Evolutionary conservation across 2,113 vertebrate genomes (phyloP).

Genomic region (Mionectes macconnelli): DNA sequence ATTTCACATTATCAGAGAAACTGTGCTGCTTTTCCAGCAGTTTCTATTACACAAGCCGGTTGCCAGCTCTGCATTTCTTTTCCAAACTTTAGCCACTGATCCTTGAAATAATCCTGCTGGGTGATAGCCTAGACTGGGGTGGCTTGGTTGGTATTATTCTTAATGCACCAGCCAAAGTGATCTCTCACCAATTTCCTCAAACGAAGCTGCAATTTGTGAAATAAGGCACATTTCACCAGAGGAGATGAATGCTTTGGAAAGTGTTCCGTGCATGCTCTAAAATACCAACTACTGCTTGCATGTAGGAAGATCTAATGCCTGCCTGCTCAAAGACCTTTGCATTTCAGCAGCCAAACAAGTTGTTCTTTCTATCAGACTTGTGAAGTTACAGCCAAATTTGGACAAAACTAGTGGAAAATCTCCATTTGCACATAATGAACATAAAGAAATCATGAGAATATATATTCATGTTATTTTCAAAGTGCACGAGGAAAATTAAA

Average conservation of each 20-base stretch:
- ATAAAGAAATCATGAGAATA: background rate
- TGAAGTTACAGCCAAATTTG: background rate
- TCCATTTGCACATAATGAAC: background rate
- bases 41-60: rapidly evolving
- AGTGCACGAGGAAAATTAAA: background rate
- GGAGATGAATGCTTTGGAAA: background rate
- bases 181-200: conserved; percentile 3
- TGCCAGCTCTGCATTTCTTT: background rate
- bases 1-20: background rate
- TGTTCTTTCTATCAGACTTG: background rate
- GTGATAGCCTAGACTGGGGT: background rate
- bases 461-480: background rate
- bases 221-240: background rate
- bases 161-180: background rate
- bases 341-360: background rate
- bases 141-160: background rate
- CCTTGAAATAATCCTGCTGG: background rate
- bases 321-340: background rate
- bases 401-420: background rate
- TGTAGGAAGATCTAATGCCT: background rate
- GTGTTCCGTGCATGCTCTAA: background rate
- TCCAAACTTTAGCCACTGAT: background rate
- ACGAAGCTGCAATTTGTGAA: background rate
- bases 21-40: rapidly evolving
- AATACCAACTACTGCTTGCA: background rate